Evolutionary conservation across 2,113 vertebrate species (phyloP).

Genomic region (Pangasianodon gigas): DNA sequence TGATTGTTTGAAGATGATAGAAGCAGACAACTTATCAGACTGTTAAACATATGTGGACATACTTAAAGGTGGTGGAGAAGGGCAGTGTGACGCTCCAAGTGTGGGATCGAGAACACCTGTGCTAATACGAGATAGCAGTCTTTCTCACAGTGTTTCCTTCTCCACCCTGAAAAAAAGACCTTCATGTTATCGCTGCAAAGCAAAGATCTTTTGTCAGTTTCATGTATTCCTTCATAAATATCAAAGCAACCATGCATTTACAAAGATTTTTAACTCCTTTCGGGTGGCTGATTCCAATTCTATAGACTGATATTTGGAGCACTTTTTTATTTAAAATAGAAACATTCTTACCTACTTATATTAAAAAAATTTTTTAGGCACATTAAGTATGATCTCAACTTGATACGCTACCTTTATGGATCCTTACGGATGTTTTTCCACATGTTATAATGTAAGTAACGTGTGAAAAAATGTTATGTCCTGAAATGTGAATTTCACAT

Average conservation of each 20-base stretch:
- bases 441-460: not conserved
- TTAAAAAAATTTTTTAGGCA: not conserved
- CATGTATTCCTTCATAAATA: not conserved
- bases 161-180: not conserved
- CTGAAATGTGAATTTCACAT: not conserved
- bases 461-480: too few species aligned
- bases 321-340: not conserved
- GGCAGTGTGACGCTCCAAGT: not conserved
- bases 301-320: not conserved
- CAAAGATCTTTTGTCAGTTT: not conserved
- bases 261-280: not conserved
- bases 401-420: not conserved
- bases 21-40: slow-evolving; percentile 15
- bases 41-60: not conserved
- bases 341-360: not conserved
- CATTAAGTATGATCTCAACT: not conserved
- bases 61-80: not conserved
- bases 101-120: not conserved
- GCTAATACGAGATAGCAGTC: not conserved
- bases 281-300: not conserved
- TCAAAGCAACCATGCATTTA: not conserved
- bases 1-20: slow-evolving; percentile 33
- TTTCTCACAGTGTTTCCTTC: not conserved
- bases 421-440: not conserved
- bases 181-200: not conserved